phyloP scores from a whole-genome alignment of 2,888 invertebrate genomes.

The Polia nebulosa region DNA sequence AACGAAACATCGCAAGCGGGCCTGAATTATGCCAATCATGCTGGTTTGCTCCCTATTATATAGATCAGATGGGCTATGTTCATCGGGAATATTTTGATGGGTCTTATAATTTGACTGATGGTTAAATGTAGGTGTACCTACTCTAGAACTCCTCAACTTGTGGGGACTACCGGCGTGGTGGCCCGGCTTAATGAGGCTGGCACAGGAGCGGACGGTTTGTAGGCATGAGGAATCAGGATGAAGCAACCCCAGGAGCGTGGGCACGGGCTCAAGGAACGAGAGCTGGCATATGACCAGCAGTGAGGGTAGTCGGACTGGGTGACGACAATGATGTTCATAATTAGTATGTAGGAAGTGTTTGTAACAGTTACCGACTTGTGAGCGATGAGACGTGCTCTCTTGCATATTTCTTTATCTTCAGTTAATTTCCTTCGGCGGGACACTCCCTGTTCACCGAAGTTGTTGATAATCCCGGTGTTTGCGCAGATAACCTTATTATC shows the following conservation, averaged over 20 bases:
- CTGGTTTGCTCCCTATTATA: background rate
- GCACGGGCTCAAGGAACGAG: no score
- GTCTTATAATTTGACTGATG: background rate
- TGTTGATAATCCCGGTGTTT: conserved; percentile 58
- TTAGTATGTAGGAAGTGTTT: no score
- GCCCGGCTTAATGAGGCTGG: background rate
- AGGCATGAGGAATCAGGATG: background rate
- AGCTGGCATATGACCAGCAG: no score
- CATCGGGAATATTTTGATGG: background rate
- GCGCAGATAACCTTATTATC: conserved; percentile 52
- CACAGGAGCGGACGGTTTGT: no score
- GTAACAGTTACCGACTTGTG: background rate
- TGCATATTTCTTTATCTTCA: conserved; percentile 42
- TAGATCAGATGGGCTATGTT: background rate
- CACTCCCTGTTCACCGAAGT: conserved; percentile 50
- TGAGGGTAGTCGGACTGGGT: no score
- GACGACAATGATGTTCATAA: no score
- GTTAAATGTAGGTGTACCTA: background rate
- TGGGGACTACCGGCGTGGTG: background rate
- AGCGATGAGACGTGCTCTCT: conserved; percentile 23
- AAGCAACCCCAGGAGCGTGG: no score
- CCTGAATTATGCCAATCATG: background rate
- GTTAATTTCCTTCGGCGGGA: conserved; percentile 37
- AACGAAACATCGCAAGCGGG: background rate
- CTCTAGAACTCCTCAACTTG: background rate